A percentile compares a stretch with the other conserved stretches of the same genome.
Conservation (phyloP, 2,888 invertebrate species). For the Fabriciana adippe region DNA sequence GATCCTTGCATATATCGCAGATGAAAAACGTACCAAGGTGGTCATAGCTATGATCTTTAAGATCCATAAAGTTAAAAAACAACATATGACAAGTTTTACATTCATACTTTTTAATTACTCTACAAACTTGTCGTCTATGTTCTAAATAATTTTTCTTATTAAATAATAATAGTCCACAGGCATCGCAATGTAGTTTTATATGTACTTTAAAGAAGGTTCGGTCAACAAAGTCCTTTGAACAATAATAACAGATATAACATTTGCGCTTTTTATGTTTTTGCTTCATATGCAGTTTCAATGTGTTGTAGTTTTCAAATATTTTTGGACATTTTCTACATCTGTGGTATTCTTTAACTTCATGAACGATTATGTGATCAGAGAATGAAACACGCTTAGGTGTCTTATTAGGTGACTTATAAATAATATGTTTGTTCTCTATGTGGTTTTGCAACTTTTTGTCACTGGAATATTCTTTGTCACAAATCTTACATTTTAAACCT, state of each 20-base stretch:
- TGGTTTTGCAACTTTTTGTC: conserved; percentile 63
- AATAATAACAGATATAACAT: conserved; percentile 73
- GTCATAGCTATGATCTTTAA: conserved; percentile 69
- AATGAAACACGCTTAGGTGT: conserved; percentile 67
- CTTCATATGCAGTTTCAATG: conserved; percentile 60
- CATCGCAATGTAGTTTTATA: conserved; percentile 68
- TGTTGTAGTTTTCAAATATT: conserved; percentile 60
- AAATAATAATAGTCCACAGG: conserved; percentile 53
- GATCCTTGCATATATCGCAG: conserved; percentile 70
- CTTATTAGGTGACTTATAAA: conserved; percentile 51
- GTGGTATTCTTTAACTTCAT: conserved; percentile 66
- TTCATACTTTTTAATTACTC: conserved; percentile 53
- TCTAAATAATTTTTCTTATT: conserved; percentile 52
- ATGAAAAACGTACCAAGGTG: conserved; percentile 54
- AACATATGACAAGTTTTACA: conserved; percentile 58
- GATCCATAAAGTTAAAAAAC: conserved; percentile 62
- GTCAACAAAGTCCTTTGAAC: conserved; percentile 64
- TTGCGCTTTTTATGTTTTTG: conserved; percentile 65
- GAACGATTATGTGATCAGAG: conserved; percentile 67
- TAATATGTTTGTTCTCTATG: conserved; percentile 63
- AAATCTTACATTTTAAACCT: conserved; percentile 62
- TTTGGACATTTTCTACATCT: conserved; percentile 69
- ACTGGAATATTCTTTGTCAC: conserved; percentile 60
- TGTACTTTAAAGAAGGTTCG: conserved; percentile 72
- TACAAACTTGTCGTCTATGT: conserved; percentile 58